Base-by-base conservation (phyloP, 2,113 vertebrate genomes). In the Ariopsis seemanni region DNA sequence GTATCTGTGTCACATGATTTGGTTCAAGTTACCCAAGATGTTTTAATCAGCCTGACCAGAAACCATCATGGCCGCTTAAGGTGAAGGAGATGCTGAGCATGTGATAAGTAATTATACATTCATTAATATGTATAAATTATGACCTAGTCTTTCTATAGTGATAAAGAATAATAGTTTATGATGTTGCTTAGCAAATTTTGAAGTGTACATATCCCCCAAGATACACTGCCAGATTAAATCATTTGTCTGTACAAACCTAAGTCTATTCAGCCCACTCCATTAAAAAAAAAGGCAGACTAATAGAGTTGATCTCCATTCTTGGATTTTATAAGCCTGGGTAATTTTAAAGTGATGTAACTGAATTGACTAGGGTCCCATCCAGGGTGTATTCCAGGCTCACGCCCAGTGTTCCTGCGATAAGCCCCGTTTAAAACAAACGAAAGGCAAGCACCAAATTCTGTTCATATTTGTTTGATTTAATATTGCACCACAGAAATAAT, bases 401-500 rank as follows among this genome's bases (percentile, higher is more conserved):
- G 4, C 42, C 42, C 42, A 42, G 42, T 42, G 42, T 42, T 42
- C 34, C 34, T 18, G 60, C 6, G 60, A 62, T 62, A 62, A 42
- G 42, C 3, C 42, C 42, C 42, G 42, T 3, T 42, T 22, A 52
- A 25, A 12, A 22, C 22, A 58, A 3, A 57, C 2, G 10, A 57
- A 80, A 80, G 42, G n/a, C 25, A 30, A 27, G 53, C 2, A 57
- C 9, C 79, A 42, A 60, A 42, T 20, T 12, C 5, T 60, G 79
- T 42, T 88, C 58, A n/a, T 78, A 75, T 11, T 67, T 65, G 30
- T 88, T 82, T 89, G 71, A 89, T 90, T 62, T 88, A 78, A 89
- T 88, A 88, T 84, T 90, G 89, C 88, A 91, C 77, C 87, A 90
- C 88, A 89, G 77, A 79, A 87, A 87, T 84, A 88, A 86, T 74